phyloP scores from a whole-genome alignment of 2,888 invertebrate genomes.

The Aphidoletes aphidimyza region DNA sequence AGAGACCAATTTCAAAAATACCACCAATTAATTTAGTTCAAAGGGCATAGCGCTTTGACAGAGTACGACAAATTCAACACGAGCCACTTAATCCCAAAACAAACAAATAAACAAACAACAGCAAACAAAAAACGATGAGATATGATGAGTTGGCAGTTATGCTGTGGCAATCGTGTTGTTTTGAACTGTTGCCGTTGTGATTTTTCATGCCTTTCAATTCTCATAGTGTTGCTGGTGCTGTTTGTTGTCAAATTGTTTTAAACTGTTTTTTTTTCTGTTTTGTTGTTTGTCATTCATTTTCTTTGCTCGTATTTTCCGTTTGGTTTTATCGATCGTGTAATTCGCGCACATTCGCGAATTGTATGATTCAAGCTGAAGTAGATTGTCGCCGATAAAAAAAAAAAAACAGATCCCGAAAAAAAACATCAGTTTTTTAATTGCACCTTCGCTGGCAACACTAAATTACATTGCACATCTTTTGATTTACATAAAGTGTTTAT shows the following conservation, averaged over 20 bases:
- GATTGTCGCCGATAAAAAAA: conserved; percentile 26
- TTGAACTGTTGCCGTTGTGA: background rate
- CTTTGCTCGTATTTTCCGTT: background rate
- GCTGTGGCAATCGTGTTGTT: background rate
- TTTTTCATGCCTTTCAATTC: background rate
- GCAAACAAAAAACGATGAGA: background rate
- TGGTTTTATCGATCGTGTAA: conserved; percentile 29
- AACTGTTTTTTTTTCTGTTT: too few species aligned
- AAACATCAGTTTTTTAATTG: conserved; percentile 46
- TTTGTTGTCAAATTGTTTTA: too few species aligned
- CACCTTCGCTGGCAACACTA: background rate
- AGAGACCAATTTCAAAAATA: conserved; percentile 30
- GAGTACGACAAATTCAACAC: conserved; percentile 41
- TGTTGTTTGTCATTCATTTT: too few species aligned
- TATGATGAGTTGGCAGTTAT: conserved; percentile 6
- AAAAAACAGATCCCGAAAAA: too few species aligned
- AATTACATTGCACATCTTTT: conserved; percentile 46
- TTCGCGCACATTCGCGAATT: background rate
- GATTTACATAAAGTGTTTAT: conserved; percentile 27
- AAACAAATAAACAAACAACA: background rate
- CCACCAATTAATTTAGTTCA: conserved; percentile 49
- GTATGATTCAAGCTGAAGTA: background rate
- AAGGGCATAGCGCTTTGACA: conserved; percentile 49
- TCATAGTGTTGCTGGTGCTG: background rate
- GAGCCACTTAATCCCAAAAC: conserved; percentile 40